Base-by-base conservation (phyloP, 1,140 invertebrate species). In the Leptestheria dahalacensis region DNA sequence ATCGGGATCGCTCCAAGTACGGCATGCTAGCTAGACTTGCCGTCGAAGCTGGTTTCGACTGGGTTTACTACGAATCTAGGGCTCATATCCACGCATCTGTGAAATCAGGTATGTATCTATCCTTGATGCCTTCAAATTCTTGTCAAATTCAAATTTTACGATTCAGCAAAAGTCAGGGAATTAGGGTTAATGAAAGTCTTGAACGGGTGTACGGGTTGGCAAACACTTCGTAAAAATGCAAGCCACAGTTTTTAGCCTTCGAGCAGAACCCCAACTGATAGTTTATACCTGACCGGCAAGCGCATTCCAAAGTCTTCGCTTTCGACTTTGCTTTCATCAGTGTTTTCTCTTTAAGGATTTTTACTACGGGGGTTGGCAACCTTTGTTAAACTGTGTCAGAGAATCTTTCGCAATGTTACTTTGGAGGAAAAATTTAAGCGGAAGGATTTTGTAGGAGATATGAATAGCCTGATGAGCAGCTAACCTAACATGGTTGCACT, bases 81-180 rank as follows among this genome's bases (percentile, higher is more conserved):
- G 83, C 86, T 15, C 90, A 96, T 69, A 94, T 98, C 68, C 94
- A 98, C 73, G 95, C 91, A 73, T 96, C 92, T 28, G 92, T 97
- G 52, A 95, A 93, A 76, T 93, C 92, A 81, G 93, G 94, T 98
- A 78, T 18, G 20, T 52, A 20, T 4, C 50, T 52, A 25, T 12
- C 20, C 11, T 3, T 20, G 12, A 52, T 6, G 50, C 11, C 11
- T 21, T 23, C 50, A 52, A 2, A n/a, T n/a, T n/a, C n/a, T n/a
- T n/a, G n/a, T n/a, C n/a, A n/a, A n/a, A n/a, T n/a, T n/a, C n/a
- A n/a, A n/a, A n/a, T n/a, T n/a, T n/a, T n/a, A n/a, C n/a, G n/a
- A n/a, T n/a, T n/a, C n/a, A n/a, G 20, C 2, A 6, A 52, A 11
- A 3, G 50, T 1, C 20, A 52, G 25, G 20, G 15, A 3, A 52